phyloP scores from a whole-genome alignment of 2,113 vertebrate genomes.

The Desmodus rotundus region DNA sequence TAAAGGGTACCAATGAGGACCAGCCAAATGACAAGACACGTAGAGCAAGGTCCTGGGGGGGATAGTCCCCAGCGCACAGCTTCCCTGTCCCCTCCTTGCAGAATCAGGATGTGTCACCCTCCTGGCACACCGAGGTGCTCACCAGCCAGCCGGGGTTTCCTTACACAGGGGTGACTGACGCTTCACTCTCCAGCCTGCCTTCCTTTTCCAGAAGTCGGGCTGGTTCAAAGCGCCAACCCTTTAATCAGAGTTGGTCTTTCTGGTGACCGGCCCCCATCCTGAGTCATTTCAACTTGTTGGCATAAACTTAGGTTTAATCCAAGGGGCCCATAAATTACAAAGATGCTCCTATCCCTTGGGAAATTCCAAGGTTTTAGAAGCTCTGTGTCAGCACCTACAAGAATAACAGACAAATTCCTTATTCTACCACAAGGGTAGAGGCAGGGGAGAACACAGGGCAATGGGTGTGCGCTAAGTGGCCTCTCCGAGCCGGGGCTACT shows the following conservation, averaged over 20 bases:
- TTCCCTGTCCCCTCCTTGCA: background rate
- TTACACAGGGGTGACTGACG: background rate
- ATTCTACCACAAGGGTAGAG: background rate
- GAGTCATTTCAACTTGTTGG: background rate
- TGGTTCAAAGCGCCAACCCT: background rate
- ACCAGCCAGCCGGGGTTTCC: background rate
- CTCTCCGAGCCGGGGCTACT: too few species aligned
- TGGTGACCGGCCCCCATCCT: background rate
- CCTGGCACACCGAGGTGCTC: background rate
- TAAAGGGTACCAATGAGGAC: background rate
- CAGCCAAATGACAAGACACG: background rate
- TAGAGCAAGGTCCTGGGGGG: background rate
- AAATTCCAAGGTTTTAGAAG: background rate
- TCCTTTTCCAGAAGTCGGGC: background rate
- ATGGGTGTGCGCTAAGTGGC: rapidly evolving
- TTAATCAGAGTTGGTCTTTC: background rate
- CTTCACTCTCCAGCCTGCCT: background rate
- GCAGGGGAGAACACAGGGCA: background rate
- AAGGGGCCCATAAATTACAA: background rate
- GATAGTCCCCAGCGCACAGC: rapidly evolving
- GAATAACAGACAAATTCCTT: background rate
- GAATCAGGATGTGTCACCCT: background rate
- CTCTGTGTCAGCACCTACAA: background rate
- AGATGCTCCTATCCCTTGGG: background rate
- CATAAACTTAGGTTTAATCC: background rate